phyloP scores from a whole-genome alignment of 23 tunicate genomes.

The Trididemnum clinides region DNA sequence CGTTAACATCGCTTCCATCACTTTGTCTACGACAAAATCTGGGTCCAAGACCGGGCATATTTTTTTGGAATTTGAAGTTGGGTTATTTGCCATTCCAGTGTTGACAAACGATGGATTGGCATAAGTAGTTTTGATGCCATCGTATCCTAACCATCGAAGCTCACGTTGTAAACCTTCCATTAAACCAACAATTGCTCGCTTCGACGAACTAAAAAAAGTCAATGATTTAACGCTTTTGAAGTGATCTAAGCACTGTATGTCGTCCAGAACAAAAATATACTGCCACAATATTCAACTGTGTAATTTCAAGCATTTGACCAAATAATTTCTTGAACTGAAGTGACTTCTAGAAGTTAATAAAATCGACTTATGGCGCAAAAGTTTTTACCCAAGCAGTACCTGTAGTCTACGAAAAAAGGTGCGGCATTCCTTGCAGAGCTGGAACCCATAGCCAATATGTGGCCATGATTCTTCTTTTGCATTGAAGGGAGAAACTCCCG shows the following conservation, averaged over 20 bases:
- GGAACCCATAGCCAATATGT: slow-evolving; percentile 66
- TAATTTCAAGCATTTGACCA: no score
- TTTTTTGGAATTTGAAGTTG: neutral
- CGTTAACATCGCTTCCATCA: slow-evolving; percentile 38
- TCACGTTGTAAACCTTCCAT: slow-evolving; percentile 50
- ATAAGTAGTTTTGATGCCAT: slow-evolving; percentile 52
- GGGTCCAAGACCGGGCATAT: slow-evolving; percentile 29
- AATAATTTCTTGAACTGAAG: no score
- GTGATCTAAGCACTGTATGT: no score
- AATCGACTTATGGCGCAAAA: no score
- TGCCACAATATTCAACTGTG: neutral
- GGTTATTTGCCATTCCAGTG: slow-evolving; percentile 60
- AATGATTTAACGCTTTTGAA: neutral
- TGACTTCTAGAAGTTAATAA: no score
- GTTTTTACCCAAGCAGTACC: no score
- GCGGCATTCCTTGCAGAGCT: slow-evolving; percentile 29
- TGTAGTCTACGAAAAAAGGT: slow-evolving; percentile 50
- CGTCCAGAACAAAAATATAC: neutral
- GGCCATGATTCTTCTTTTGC: slow-evolving; percentile 80
- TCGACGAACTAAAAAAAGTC: slow-evolving; percentile 25
- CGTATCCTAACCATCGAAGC: slow-evolving; percentile 10
- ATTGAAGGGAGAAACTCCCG: slow-evolving; percentile 73
- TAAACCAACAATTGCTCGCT: slow-evolving; percentile 58
- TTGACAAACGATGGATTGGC: slow-evolving; percentile 49
- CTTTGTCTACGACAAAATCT: slow-evolving; percentile 45